These are phyloP conservation scores for Aleiodes alternator DNA, from an alignment of 2,888 invertebrate species.

Conservation along the genomic window DNA sequence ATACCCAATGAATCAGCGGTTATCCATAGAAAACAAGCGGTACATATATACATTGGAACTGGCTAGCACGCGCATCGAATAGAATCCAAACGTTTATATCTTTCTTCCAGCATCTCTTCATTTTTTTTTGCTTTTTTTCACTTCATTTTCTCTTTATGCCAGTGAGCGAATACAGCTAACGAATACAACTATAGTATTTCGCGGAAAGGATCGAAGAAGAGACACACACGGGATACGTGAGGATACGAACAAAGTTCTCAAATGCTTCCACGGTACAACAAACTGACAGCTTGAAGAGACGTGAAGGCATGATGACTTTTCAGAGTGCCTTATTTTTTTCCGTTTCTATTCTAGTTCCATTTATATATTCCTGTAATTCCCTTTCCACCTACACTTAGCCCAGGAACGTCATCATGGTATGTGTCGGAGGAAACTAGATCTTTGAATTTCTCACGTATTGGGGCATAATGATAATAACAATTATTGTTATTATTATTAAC, in stretches of 20 bases:
- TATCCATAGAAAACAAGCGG: constrained; percentile 18
- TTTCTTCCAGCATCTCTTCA: constrained; percentile 41
- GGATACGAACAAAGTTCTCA: constrained; percentile 65
- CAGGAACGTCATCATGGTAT: constrained; percentile 19
- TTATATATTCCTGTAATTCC: too few species aligned
- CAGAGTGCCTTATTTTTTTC: constrained; percentile 34
- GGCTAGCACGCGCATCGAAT: constrained; percentile 64
- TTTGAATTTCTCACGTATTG: constrained; percentile 40
- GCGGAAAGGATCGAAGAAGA: constrained; percentile 70
- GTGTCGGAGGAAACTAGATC: constrained; percentile 25
- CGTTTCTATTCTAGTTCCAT: background rate
- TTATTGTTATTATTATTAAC: constrained; percentile 8
- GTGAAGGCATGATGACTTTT: constrained; percentile 56
- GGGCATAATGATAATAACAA: background rate
- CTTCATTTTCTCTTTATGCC: constrained; percentile 60
- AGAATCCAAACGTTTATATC: constrained; percentile 53
- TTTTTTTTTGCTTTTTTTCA: constrained; percentile 28
- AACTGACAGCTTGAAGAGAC: constrained; percentile 53
- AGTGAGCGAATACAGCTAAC: constrained; percentile 62
- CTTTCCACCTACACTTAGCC: too few species aligned
- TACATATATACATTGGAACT: constrained; percentile 38
- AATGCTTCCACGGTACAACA: constrained; percentile 7
- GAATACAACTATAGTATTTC: constrained; percentile 63
- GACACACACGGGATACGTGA: constrained; percentile 63
- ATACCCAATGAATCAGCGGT: constrained; percentile 26